Percentiles rank a stretch among this genome's conserved stretches.
These are phyloP conservation scores for Drosophila serrata DNA, from an alignment of 1,140 invertebrate species.

Conservation along the genomic window DNA sequence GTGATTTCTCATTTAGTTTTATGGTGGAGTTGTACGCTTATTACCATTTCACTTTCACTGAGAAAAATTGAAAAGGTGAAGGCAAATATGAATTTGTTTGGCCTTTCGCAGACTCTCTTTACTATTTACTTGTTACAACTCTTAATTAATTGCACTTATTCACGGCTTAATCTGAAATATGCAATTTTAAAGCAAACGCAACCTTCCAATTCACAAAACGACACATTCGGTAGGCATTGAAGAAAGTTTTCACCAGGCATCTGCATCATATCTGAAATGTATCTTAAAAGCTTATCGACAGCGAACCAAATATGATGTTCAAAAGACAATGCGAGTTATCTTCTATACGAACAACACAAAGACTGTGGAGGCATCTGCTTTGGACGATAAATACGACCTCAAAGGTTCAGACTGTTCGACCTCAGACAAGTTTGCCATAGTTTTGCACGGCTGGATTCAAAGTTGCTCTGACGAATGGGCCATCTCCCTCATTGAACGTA, in stretches of 20 bases:
- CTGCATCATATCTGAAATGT: not conserved
- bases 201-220: slow-evolving; percentile 19
- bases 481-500: slow-evolving; percentile 70
- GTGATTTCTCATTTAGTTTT: slow-evolving; percentile 4
- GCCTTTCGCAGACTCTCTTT: not conserved
- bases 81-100: slow-evolving; percentile 6
- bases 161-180: slow-evolving; percentile 38
- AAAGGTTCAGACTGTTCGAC: slow-evolving; percentile 49
- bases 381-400: slow-evolving; percentile 41
- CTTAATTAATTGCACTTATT: slow-evolving; percentile 9
- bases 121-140: slow-evolving; percentile 17
- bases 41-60: slow-evolving; percentile 33
- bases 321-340: slow-evolving; percentile 56
- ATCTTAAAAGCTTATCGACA: slow-evolving; percentile 25
- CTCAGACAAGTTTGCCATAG: slow-evolving; percentile 72
- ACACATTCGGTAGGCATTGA: slow-evolving; percentile 37
- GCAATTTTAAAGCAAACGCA: slow-evolving; percentile 27
- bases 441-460: slow-evolving; percentile 83
- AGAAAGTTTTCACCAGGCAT: not conserved
- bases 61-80: not conserved
- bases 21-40: slow-evolving; percentile 11
- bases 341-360: slow-evolving; percentile 70
- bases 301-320: slow-evolving; percentile 45
- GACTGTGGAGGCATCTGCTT: slow-evolving; percentile 47
- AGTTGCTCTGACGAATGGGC: slow-evolving; percentile 77